Evolutionary conservation across 2,797 vertebrate genomes (phyloP).

Genomic region (Hirundo rustica): DNA sequence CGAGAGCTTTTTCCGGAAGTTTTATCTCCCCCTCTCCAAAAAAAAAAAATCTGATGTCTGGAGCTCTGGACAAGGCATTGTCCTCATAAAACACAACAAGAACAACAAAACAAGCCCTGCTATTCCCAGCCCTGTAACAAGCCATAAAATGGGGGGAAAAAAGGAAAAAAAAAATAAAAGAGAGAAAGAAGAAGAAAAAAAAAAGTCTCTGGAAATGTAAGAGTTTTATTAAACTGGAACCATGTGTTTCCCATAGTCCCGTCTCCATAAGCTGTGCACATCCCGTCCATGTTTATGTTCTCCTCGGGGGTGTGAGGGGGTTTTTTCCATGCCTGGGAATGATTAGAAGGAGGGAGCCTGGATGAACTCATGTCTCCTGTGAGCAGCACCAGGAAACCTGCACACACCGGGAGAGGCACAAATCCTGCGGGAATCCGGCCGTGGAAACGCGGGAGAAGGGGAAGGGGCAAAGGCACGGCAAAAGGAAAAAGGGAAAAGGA

Average conservation of each 20-base stretch:
- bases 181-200: neutral
- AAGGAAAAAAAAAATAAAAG: neutral
- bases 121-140: slow-evolving; percentile 25
- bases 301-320: slow-evolving; percentile 40
- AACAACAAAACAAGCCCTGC: slow-evolving; percentile 22
- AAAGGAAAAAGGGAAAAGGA: neutral
- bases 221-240: slow-evolving; percentile 50
- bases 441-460: fast-evolving
- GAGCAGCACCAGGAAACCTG: slow-evolving; percentile 34
- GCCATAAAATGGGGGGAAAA: neutral
- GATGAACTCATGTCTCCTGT: slow-evolving; percentile 63
- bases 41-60: slow-evolving; percentile 25
- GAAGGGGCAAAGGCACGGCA: too few relatives aligned
- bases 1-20: slow-evolving; percentile 39
- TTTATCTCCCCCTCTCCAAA: neutral
- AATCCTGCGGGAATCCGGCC: neutral
- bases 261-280: slow-evolving; percentile 50
- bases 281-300: slow-evolving; percentile 62
- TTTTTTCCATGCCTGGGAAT: slow-evolving; percentile 58
- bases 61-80: neutral
- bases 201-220: slow-evolving; percentile 2
- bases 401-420: neutral
- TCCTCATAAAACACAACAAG: slow-evolving; percentile 49
- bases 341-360: slow-evolving; percentile 36
- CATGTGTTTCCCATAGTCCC: slow-evolving; percentile 56